These are phyloP conservation scores for Nomada lathburiana DNA, from an alignment of 2,888 invertebrate genomes.

Conservation along the genomic window DNA sequence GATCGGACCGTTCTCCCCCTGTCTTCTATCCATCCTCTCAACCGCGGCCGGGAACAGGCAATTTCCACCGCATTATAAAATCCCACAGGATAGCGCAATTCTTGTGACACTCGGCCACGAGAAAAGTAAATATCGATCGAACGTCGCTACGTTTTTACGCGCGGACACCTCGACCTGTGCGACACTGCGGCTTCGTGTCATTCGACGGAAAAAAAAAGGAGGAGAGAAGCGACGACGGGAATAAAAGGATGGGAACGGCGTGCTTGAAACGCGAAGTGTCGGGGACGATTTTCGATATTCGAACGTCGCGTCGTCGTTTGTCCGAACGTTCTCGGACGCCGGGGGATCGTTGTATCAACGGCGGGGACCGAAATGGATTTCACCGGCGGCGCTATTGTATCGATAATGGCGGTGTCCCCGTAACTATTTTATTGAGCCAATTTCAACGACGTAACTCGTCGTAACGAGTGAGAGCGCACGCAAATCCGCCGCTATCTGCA, in stretches of 20 bases:
- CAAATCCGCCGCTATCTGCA: conserved; percentile 38
- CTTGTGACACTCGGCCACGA: background rate
- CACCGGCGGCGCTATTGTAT: conserved; percentile 39
- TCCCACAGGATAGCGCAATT: background rate
- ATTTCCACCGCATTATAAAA: no score
- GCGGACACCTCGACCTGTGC: conserved; percentile 6
- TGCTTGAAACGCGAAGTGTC: background rate
- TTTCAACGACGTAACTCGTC: conserved; percentile 49
- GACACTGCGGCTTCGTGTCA: background rate
- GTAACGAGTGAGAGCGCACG: conserved; percentile 50
- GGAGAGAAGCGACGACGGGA: background rate
- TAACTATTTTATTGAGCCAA: conserved; percentile 64
- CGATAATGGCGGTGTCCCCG: conserved; percentile 58
- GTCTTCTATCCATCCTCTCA: no score
- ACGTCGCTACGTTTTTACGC: conserved; percentile 35
- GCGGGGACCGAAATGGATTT: conserved; percentile 39
- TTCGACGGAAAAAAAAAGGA: conserved; percentile 8
- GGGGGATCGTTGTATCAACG: conserved; percentile 15
- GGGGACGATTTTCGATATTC: conserved; percentile 1
- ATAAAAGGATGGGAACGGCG: background rate
- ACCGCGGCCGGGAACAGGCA: no score
- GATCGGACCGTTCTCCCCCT: no score
- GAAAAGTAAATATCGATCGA: background rate
- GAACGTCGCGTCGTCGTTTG: conserved; percentile 10
- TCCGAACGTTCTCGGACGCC: conserved; percentile 12